Evolutionary conservation across 1,140 invertebrate species (phyloP), one percentile per base, ranked within the genome.

Genomic region (Ceratina japonica): DNA sequence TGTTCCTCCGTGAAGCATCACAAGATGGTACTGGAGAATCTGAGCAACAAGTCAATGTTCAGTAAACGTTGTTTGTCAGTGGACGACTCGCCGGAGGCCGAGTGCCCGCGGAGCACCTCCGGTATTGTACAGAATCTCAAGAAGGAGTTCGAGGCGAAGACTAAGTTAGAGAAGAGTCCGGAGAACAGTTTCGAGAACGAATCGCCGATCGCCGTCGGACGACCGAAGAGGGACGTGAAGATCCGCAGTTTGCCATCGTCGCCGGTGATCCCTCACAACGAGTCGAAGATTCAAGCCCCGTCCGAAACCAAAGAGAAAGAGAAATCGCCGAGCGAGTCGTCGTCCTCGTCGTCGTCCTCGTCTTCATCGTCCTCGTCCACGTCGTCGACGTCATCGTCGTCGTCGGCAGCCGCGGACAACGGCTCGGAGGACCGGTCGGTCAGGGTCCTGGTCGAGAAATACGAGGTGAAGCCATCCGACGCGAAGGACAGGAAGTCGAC

Each of bases 61-160:
- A 91, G 81, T 24, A 92, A 92, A 68, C 90, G 89, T 10, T 89
- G 88, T n/a, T 82, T 91, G 24, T 90, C 90, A 24, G 88, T 87
- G 0, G 91, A 91, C 31, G 90, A 92, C 15, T 93, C 91, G 7
- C 91, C 91, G 0, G 92, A 93, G 27, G 65, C 88, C 0, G 92
- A 92, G n/a, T 88, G 89, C 61, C 89, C 89, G 0, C 87, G 90
- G 3, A 90, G 87, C 59, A 93, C 92, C 22, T 93, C 93, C 5
- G 95, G 96, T 13, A 95, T 95, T 82, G 97, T 97, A 22, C 95
- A 95, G 93, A 96, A 95, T 92, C 94, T 97, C 73, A 97, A 97
- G 91, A 96, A 96, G 90, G 96, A 97, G 88, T 97, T 97, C 89
- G 96, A 97, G 92, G 96, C 96, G 12, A 97, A 97, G 5, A 94